phyloP scores from a whole-genome alignment of 1,140 invertebrate species.

The Bombus confusus region DNA sequence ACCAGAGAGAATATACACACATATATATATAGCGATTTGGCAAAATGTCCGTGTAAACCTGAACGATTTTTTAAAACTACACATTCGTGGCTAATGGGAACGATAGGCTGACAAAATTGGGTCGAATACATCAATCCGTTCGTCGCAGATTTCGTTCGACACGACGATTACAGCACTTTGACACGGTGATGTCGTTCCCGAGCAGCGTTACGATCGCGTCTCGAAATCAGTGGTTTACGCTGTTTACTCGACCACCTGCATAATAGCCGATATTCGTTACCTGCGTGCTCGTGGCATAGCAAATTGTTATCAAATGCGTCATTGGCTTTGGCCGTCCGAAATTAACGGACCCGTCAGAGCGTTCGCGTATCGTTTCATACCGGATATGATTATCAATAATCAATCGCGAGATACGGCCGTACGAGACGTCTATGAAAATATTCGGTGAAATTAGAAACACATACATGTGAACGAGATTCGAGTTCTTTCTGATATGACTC shows the following conservation, averaged over 20 bases:
- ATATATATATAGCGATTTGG: no score
- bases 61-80: no score
- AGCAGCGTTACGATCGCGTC: not conserved
- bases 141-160: not conserved
- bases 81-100: not conserved
- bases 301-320: constrained; percentile 16
- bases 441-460: not conserved
- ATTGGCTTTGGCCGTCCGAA: not conserved
- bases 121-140: not conserved
- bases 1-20: no score
- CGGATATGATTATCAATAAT: not conserved
- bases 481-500: no score
- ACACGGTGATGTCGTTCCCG: not conserved
- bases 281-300: not conserved
- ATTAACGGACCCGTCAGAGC: not conserved
- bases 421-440: not conserved
- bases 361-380: not conserved
- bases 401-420: not conserved
- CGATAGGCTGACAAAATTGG: not conserved
- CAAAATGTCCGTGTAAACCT: no score
- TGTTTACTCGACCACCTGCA: constrained; percentile 26
- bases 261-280: constrained; percentile 28
- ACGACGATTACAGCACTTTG: not conserved
- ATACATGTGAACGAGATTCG: no score
- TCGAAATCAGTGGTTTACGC: constrained; percentile 27